Conservation (phyloP, 2,797 vertebrate genomes). For the Loris lydekkerianus region DNA sequence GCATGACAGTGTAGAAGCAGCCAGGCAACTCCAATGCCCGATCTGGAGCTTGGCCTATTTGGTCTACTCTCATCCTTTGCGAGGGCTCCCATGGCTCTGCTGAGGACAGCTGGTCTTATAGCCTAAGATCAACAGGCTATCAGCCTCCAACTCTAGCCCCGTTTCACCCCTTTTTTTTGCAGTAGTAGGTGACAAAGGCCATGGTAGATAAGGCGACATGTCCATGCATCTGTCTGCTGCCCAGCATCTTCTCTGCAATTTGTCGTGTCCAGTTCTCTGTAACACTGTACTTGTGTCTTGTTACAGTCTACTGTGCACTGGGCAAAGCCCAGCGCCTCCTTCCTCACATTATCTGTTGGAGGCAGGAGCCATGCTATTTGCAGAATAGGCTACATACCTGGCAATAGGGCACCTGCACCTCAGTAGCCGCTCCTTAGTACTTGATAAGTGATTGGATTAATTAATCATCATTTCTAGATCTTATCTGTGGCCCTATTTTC, state of each 20-base stretch:
- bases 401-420: not conserved
- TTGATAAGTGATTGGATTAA: not conserved
- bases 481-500: not conserved
- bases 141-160: not conserved
- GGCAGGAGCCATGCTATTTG: not conserved
- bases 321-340: not conserved
- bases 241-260: not conserved
- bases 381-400: not conserved
- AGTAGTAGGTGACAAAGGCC: not conserved
- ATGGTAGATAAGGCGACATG: fast-evolving
- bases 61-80: not conserved
- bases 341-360: not conserved
- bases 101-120: not conserved
- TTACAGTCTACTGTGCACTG: fast-evolving
- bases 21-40: not conserved
- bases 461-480: not conserved
- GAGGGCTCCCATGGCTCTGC: not conserved
- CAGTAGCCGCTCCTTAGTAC: not conserved
- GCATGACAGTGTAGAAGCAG: not conserved
- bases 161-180: not conserved
- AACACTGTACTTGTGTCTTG: not conserved
- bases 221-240: not conserved
- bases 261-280: fast-evolving
- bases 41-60: not conserved
- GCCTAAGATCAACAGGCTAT: not conserved